These are phyloP conservation scores for Aphidius ervi DNA, from an alignment of 1,140 invertebrate species.

Conservation along the genomic window DNA sequence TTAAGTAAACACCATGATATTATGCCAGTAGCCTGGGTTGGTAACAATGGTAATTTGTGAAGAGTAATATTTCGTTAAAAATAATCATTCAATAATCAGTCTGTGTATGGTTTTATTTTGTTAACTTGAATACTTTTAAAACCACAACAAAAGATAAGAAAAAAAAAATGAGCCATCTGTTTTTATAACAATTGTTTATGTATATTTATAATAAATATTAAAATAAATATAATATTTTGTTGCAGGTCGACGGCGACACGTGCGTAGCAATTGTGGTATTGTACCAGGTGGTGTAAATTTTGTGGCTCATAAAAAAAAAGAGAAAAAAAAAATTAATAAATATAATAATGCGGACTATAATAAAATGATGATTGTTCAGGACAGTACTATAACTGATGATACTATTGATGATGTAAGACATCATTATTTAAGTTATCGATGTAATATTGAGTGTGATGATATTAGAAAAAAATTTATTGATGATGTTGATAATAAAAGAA, in stretches of 20 bases:
- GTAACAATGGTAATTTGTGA: too few relatives aligned
- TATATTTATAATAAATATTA: too few relatives aligned
- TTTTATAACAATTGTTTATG: too few relatives aligned
- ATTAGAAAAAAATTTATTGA: slow-evolving; percentile 4
- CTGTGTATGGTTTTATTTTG: too few relatives aligned
- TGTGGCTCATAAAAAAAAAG: slow-evolving; percentile 2
- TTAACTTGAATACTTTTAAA: too few relatives aligned
- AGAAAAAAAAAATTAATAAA: neutral
- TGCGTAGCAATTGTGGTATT: slow-evolving; percentile 41
- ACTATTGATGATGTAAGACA: slow-evolving; percentile 17
- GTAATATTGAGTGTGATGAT: slow-evolving; percentile 25
- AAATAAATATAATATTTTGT: too few relatives aligned
- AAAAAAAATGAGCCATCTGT: too few relatives aligned
- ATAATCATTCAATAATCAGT: too few relatives aligned
- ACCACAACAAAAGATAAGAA: too few relatives aligned
- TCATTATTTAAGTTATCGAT: slow-evolving; percentile 13
- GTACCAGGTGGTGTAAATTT: slow-evolving; percentile 35
- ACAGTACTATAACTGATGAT: slow-evolving; percentile 6
- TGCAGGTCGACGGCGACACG: slow-evolving; percentile 53
- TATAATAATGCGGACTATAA: slow-evolving; percentile 4
- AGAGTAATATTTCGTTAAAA: too few relatives aligned
- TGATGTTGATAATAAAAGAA: neutral
- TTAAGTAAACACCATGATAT: too few relatives aligned
- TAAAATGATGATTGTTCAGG: slow-evolving; percentile 4
- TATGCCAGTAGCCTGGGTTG: too few relatives aligned